These are phyloP conservation scores for Pristionchus arcanus DNA, from an alignment of 2,888 invertebrate species.

Conservation along the genomic window DNA sequence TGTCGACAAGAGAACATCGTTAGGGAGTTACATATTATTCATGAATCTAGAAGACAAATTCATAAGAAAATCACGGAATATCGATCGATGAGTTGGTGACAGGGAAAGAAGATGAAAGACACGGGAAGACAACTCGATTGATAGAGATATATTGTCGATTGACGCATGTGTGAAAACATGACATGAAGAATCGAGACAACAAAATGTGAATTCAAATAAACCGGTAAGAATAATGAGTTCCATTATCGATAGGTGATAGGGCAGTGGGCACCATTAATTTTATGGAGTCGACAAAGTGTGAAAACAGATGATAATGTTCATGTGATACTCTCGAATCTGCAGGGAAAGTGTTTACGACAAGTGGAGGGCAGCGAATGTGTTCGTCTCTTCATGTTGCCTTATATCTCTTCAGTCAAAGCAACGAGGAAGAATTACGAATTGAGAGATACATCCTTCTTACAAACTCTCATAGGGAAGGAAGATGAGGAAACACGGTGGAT, in stretches of 20 bases:
- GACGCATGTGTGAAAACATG: constrained; percentile 3
- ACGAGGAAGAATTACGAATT: not conserved
- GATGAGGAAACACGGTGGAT: not conserved
- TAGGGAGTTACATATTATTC: no score
- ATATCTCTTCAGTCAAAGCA: not conserved
- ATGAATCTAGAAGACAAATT: no score
- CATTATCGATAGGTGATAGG: no score
- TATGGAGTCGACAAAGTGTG: no score
- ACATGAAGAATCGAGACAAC: not conserved
- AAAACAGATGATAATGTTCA: not conserved
- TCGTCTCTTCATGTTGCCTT: not conserved
- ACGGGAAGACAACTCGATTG: not conserved
- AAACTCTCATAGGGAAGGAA: not conserved
- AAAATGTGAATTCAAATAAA: no score
- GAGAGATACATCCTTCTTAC: no score
- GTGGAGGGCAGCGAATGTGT: not conserved
- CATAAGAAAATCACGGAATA: no score
- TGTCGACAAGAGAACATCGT: no score
- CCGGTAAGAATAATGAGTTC: no score
- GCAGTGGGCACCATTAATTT: no score
- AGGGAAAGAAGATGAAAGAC: not conserved
- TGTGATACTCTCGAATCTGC: not conserved
- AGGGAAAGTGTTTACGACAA: not conserved
- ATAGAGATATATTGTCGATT: not conserved
- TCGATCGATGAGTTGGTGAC: not conserved